Evolutionary conservation across 2,797 vertebrate genomes (phyloP).

Genomic region (Lepilemur ruficaudatus): DNA sequence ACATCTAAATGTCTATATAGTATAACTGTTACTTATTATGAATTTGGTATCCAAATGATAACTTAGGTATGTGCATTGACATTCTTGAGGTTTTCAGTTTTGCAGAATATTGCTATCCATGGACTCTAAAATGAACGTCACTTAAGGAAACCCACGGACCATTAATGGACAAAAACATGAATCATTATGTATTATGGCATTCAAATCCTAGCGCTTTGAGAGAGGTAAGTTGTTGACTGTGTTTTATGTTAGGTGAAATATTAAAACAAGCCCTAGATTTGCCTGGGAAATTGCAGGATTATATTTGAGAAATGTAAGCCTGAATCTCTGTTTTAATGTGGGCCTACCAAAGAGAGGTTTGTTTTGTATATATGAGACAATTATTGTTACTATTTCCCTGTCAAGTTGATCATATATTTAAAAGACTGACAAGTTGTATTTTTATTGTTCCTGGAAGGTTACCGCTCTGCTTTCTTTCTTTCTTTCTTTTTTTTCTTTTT

Average conservation of each 20-base stretch:
- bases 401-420: conserved; percentile 3
- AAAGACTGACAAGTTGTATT: neutral
- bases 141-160: conserved; percentile 58
- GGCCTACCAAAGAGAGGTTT: conserved; percentile 13
- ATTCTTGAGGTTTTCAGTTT: conserved; percentile 70
- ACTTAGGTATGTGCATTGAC: conserved; percentile 55
- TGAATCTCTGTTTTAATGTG: conserved; percentile 37
- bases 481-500: too few species aligned
- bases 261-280: neutral
- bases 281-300: neutral
- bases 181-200: conserved; percentile 50
- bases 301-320: neutral
- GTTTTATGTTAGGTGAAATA: conserved; percentile 34
- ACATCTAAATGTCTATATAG: neutral
- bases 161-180: conserved; percentile 73
- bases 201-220: conserved; percentile 60
- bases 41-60: conserved; percentile 23
- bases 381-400: neutral
- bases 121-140: conserved; percentile 64
- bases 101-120: conserved; percentile 61
- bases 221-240: conserved; percentile 71
- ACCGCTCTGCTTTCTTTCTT: neutral
- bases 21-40: neutral
- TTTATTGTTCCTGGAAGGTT: neutral
- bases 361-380: neutral